A percentile compares a stretch with the other conserved stretches of the same genome.
Conservation (phyloP, 2,888 invertebrate genomes). For the Spilosoma lubricipeda region DNA sequence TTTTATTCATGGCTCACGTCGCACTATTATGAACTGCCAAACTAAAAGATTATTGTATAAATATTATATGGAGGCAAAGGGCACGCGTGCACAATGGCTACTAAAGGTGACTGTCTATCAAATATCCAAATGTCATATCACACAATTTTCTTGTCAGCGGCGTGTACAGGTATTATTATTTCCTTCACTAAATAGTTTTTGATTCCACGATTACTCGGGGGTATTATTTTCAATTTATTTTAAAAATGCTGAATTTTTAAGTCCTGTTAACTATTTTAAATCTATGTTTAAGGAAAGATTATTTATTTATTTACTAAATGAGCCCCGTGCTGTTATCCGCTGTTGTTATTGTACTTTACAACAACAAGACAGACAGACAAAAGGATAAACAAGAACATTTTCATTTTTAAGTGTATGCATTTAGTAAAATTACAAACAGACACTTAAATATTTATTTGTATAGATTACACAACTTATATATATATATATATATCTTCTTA, state of each 20-base stretch:
- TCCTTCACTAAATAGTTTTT: slow-evolving; percentile 45
- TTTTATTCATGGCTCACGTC: slow-evolving; percentile 32
- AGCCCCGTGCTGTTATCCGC: too few relatives aligned
- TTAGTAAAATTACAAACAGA: too few relatives aligned
- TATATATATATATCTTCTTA: too few relatives aligned
- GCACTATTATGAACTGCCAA: slow-evolving; percentile 44
- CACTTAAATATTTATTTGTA: too few relatives aligned
- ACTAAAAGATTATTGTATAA: slow-evolving; percentile 61
- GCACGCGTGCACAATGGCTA: slow-evolving; percentile 66
- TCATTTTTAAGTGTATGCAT: too few relatives aligned
- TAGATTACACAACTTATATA: too few relatives aligned
- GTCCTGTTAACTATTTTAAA: too few relatives aligned
- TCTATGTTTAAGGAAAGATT: too few relatives aligned
- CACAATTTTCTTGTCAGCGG: slow-evolving; percentile 66
- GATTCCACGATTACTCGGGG: slow-evolving; percentile 25
- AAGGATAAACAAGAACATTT: too few relatives aligned
- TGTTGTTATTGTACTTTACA: too few relatives aligned
- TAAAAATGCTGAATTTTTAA: neutral
- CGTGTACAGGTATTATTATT: slow-evolving; percentile 29
- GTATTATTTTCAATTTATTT: slow-evolving; percentile 4
- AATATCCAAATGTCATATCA: slow-evolving; percentile 49
- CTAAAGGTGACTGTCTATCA: slow-evolving; percentile 74
- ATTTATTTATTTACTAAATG: too few relatives aligned
- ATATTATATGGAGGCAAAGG: slow-evolving; percentile 65
- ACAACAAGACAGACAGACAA: too few relatives aligned